phyloP scores from a whole-genome alignment of 2,888 invertebrate species.

The Erebia epiphron region DNA sequence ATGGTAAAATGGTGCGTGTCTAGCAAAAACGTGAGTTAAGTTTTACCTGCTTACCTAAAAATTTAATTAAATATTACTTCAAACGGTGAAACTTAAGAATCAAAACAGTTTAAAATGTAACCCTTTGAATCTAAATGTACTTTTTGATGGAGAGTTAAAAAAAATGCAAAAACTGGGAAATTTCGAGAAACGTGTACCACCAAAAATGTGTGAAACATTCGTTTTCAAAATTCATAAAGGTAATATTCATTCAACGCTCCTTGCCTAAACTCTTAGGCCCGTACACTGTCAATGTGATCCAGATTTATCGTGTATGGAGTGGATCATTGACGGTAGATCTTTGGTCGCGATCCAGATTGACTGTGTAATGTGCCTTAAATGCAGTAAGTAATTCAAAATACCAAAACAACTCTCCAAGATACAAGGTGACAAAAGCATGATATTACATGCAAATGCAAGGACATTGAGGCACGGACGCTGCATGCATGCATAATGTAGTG shows the following conservation, averaged over 20 bases:
- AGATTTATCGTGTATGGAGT: no score
- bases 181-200: neutral
- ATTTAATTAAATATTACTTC: no score
- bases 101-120: no score
- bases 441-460: slow-evolving; percentile 36
- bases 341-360: no score
- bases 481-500: slow-evolving; percentile 33
- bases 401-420: slow-evolving; percentile 25
- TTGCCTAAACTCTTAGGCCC: no score
- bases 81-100: no score
- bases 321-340: no score
- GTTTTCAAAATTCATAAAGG: neutral
- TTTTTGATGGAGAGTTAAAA: no score
- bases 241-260: neutral
- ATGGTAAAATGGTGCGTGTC: slow-evolving; percentile 19
- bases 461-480: slow-evolving; percentile 26
- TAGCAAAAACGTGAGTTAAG: slow-evolving; percentile 8
- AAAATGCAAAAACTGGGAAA: no score
- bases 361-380: neutral
- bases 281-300: no score
- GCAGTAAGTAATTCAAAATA: slow-evolving; percentile 32
- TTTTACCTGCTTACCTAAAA: neutral
- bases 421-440: slow-evolving; percentile 32
- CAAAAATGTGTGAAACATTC: neutral
- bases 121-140: no score